A percentile compares a stretch with the other conserved stretches of the same genome.
These are phyloP conservation scores for Erebia palarica DNA, from an alignment of 2,888 invertebrate genomes.

Conservation along the genomic window DNA sequence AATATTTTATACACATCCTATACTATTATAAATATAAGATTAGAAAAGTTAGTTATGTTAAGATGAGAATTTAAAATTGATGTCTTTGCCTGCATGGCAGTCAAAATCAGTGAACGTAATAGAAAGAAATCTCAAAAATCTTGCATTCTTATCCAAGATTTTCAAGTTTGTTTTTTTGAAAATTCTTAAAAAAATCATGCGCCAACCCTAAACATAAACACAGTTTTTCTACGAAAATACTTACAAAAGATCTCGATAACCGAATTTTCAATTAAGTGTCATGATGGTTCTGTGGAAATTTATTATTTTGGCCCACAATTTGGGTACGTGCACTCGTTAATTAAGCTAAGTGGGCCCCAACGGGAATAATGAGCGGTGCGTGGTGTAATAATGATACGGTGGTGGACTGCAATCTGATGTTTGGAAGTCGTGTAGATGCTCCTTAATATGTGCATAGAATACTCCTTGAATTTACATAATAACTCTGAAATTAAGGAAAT, in stretches of 20 bases:
- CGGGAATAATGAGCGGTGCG: conserved; percentile 43
- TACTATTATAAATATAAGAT: too few species aligned
- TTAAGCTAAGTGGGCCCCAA: conserved; percentile 55
- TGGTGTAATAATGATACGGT: conserved; percentile 41
- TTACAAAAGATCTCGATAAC: conserved; percentile 71
- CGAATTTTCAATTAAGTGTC: conserved; percentile 79
- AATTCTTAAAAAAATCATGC: neutral
- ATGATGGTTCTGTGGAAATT: conserved; percentile 74
- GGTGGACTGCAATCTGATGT: conserved; percentile 15
- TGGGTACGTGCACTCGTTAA: conserved; percentile 62
- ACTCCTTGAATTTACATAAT: conserved; percentile 1
- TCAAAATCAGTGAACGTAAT: too few species aligned
- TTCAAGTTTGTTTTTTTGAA: neutral
- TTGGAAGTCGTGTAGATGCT: conserved; percentile 2
- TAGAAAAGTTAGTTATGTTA: too few species aligned
- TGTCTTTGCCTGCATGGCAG: too few species aligned
- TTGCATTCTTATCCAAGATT: neutral
- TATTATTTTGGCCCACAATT: conserved; percentile 71
- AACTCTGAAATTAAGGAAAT: too few species aligned
- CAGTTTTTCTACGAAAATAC: conserved; percentile 72
- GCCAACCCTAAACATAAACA: conserved; percentile 54
- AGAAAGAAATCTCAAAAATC: too few species aligned
- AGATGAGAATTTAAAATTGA: too few species aligned
- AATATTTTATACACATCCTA: too few species aligned
- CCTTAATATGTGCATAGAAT: conserved; percentile 7